A percentile compares a stretch with the other conserved stretches of the same genome.
phyloP scores from a whole-genome alignment of 2,113 vertebrate species.

The Gasterosteus aculeatus region DNA sequence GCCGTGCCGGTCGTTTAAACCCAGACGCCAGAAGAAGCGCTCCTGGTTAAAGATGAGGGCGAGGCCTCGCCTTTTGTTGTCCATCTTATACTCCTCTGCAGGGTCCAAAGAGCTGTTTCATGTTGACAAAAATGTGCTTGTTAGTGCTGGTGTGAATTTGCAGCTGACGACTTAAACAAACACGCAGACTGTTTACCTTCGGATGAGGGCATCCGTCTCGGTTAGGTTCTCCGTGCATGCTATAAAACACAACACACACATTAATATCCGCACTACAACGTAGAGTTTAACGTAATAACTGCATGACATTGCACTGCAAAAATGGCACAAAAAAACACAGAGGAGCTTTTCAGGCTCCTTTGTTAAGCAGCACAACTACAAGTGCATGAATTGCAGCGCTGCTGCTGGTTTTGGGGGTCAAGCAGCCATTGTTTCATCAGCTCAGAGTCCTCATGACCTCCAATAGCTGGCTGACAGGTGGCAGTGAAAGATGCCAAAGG shows the following conservation, averaged over 20 bases:
- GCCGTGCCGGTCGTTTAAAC: conserved; percentile 78
- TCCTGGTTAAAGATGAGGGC: conserved; percentile 97
- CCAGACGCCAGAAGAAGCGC: conserved; percentile 86
- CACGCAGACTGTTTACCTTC: conserved; percentile 73
- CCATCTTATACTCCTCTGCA: conserved; percentile 88
- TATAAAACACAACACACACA: conserved; percentile 50
- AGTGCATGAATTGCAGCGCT: conserved; percentile 28
- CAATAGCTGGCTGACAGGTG: conserved; percentile 58
- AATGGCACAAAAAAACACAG: neutral
- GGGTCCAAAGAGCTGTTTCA: conserved; percentile 79
- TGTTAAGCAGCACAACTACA: conserved; percentile 49
- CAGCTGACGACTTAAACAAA: neutral
- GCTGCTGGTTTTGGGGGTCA: conserved; percentile 47
- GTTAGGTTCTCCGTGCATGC: conserved; percentile 74
- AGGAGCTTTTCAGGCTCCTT: conserved; percentile 18
- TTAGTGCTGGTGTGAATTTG: neutral
- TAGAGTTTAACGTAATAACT: neutral
- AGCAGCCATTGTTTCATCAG: conserved; percentile 63
- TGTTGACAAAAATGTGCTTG: neutral
- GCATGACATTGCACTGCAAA: neutral
- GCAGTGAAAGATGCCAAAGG: conserved; percentile 50
- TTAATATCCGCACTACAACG: neutral
- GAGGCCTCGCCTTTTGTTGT: conserved; percentile 84
- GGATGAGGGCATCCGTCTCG: conserved; percentile 78
- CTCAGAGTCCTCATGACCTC: conserved; percentile 37